Conservation (phyloP, 2,113 vertebrate genomes). For the Poecilia latipinna region DNA sequence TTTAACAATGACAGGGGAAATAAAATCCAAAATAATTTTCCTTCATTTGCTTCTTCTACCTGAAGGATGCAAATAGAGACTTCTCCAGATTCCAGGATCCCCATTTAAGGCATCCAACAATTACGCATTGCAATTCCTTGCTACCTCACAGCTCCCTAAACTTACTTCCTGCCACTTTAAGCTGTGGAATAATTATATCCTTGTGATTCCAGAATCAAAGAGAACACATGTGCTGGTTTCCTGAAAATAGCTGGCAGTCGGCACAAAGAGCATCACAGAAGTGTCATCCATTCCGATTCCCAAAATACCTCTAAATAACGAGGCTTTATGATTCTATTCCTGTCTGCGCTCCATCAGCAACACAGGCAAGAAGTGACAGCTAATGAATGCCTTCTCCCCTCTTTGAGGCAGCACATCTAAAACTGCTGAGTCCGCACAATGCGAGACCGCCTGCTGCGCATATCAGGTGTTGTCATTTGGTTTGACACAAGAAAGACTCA, state of each 20-base stretch:
- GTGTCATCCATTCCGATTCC: conserved; percentile 12
- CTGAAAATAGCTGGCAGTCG: conserved; percentile 46
- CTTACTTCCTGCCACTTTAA: background rate
- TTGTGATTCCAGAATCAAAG: conserved; percentile 12
- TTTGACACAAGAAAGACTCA: conserved; percentile 9
- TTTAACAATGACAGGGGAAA: too few species aligned
- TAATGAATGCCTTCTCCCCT: conserved; percentile 17
- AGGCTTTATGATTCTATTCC: conserved; percentile 49
- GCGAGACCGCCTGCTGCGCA: background rate
- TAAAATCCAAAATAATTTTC: too few species aligned
- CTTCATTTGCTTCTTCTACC: too few species aligned
- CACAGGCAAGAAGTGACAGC: conserved; percentile 32
- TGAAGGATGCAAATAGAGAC: too few species aligned
- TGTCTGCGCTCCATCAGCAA: conserved; percentile 39
- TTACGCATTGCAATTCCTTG: background rate
- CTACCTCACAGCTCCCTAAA: background rate
- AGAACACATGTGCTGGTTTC: background rate
- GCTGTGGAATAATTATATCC: conserved; percentile 1
- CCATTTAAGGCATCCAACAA: background rate
- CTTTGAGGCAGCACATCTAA: conserved; percentile 19
- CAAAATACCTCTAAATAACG: conserved; percentile 38
- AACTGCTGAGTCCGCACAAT: conserved; percentile 20
- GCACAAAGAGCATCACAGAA: conserved; percentile 10
- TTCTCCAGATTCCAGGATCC: too few species aligned
- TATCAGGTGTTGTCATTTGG: conserved; percentile 22